Base-by-base conservation (phyloP, 2,888 invertebrate genomes). In the Steinernema carpocapsae region DNA sequence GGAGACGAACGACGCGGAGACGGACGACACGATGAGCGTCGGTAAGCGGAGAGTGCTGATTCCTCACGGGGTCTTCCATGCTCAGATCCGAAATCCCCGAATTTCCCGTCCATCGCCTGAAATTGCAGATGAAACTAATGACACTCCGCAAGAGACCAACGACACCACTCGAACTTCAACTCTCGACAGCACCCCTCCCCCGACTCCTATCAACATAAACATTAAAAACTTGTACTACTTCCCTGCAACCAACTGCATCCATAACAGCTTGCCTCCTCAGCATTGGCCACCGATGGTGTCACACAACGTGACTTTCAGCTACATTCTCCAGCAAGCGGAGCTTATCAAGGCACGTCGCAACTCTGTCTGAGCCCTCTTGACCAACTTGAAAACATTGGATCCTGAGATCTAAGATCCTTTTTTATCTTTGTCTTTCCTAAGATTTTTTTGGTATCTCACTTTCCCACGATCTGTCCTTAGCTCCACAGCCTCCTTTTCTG, bases 11-110 rank as follows among this genome's bases (percentile, higher is more conserved):
- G 26, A 3, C n/a, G 17, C 6, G 26, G 22, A 56, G 24, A 26
- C 22, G 3, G 56, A 56, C 56, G 56, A 56, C 7, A 6, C 56
- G 22, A 56, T 56, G 56, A 56, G 56, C 56, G 17, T 56, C 26
- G 56, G 56, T 56, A 26, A 56, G 56, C 26, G 26, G 26, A 48
- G 17, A 6, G 10, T 51, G 24, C 56, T 1, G 17, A 22, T 26
- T 14, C 24, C 14, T 56, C 1, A 22, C 24, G 26, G 7, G 19
- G 19, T 48, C n/a, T 7, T 43, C 43, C 43, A 43, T 14, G 19
- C n/a, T 48, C 48, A n/a, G 48, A 48, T 17, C 48, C 19, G 48
- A 19, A 48, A 48, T 48, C 48, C n/a, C 43, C 43, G 43, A 43
- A 43, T 43, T 43, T 14, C n/a, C n/a, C n/a, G n/a, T n/a, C n/a